A percentile compares a stretch with the other conserved stretches of the same genome.
Evolutionary conservation across 53 echinoderm and acorn worm species (phyloP).

Genomic region (Crossaster papposus): DNA sequence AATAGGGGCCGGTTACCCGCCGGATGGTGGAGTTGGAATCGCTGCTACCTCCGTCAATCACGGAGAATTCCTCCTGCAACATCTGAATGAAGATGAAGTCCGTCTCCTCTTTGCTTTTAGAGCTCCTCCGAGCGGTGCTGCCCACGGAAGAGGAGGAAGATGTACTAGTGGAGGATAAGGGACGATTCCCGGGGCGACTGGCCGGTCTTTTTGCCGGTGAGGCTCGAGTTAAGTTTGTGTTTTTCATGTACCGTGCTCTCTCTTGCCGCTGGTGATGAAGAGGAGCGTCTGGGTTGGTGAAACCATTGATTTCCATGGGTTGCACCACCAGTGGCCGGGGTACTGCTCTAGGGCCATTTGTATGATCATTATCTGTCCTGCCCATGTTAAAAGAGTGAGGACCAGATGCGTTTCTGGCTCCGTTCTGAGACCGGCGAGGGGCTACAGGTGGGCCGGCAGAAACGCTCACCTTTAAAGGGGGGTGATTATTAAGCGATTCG

Average conservation of each 20-base stretch:
- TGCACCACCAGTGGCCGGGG: background rate
- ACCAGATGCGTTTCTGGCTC: background rate
- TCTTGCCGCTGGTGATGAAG: constrained; percentile 55
- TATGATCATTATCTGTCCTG: background rate
- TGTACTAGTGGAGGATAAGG: background rate
- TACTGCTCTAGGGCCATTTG: background rate
- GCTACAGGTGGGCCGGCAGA: constrained; percentile 29
- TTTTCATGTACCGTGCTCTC: constrained; percentile 66
- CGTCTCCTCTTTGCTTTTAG: constrained; percentile 63
- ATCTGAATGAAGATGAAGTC: constrained; percentile 90
- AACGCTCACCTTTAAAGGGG: constrained; percentile 6
- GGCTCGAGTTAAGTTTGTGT: constrained; percentile 6
- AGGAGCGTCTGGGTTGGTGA: constrained; percentile 45
- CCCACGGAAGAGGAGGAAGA: constrained; percentile 41
- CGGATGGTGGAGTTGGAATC: constrained; percentile 25
- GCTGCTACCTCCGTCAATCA: constrained; percentile 31
- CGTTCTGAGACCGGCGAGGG: constrained; percentile 11
- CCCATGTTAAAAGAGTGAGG: constrained; percentile 24
- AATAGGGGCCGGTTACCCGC: background rate
- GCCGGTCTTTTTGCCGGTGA: constrained; percentile 14
- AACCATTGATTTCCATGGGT: background rate
- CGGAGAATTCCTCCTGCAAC: constrained; percentile 91
- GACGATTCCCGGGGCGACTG: constrained; percentile 7
- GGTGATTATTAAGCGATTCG: constrained; percentile 41
- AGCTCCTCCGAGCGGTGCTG: constrained; percentile 20